Evolutionary conservation across 2,113 vertebrate genomes (phyloP), one percentile per base, ranked within the genome.

Genomic region (Noctilio leporinus): DNA sequence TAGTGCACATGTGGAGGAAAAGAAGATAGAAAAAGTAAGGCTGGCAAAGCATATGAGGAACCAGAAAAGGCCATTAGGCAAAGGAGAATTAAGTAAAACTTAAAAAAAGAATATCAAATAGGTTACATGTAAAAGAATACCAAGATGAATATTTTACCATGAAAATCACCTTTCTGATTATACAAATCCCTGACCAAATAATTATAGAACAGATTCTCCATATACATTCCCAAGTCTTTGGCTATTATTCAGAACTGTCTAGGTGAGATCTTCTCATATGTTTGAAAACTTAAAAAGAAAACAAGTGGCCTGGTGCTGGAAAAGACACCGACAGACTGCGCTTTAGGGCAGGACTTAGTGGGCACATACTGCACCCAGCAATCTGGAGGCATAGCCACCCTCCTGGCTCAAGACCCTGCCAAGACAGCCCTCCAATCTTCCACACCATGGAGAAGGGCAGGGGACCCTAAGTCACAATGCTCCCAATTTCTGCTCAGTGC

Each of bases 271-370:
- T 59, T 91, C 78, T 57, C 22, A 15, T 49, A 35, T 22, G 5
- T 51, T 77, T 91, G n/a, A 77, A 82, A 94, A 91, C 57, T 10
- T n/a, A 38, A 51, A 51, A 67, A 82, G 55, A 78, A 73, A 89
- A 80, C 30, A 69, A 62, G 35, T 11, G 4, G 6, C 12, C 4
- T 14, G n/a, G 40, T 22, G 35, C 35, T 84, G 70, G 35, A 75
- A 76, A 84, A 84, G 75, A 33, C 5, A 43, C 5, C 70, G 22
- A 47, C 86, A 51, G 64, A n/a, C 38, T 7, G 1, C 19, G 20
- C 30, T 9, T 78, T 28, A 20, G 2, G 5, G 12, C 49, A 38
- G 43, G 24, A 9, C 43, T 76, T 7, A 40, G 59, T 28, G 11
- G 4, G 11, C 17, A 38, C 24, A 49, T 20, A 38, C 28, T 0